phyloP scores from a whole-genome alignment of 1,140 invertebrate species.

The Telenomus remus region DNA sequence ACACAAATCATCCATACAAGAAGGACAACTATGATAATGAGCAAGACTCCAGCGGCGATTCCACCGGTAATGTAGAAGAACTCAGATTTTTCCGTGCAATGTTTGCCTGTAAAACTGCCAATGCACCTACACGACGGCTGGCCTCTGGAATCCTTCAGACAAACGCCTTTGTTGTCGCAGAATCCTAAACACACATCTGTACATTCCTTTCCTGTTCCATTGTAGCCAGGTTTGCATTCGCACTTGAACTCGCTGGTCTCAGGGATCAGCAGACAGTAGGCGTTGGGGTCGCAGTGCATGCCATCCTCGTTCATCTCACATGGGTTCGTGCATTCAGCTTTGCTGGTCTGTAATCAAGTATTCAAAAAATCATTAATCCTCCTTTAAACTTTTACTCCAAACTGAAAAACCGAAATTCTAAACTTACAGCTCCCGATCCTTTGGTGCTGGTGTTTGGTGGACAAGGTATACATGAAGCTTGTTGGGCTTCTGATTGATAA shows the following conservation, averaged over 20 bases:
- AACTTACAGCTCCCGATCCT: conserved; percentile 83
- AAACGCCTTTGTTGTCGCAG: conserved; percentile 94
- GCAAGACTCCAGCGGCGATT: conserved; percentile 91
- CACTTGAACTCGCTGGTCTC: conserved; percentile 93
- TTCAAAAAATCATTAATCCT: background rate
- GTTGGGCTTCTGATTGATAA: conserved; percentile 94
- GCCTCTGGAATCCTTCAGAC: conserved; percentile 88
- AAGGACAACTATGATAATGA: conserved; percentile 93
- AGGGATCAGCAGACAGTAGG: conserved; percentile 89
- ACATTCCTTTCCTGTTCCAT: conserved; percentile 89
- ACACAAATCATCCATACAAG: conserved; percentile 98
- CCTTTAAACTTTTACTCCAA: background rate
- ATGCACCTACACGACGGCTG: conserved; percentile 91
- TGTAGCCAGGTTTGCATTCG: conserved; percentile 95
- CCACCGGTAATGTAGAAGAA: conserved; percentile 96
- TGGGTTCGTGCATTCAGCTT: conserved; percentile 92
- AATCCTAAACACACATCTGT: conserved; percentile 90
- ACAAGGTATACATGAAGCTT: conserved; percentile 90
- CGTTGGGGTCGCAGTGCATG: conserved; percentile 91
- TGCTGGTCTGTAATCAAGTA: conserved; percentile 79
- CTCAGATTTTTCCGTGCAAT: conserved; percentile 92
- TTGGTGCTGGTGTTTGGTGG: conserved; percentile 95
- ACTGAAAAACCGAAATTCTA: conserved; percentile 2
- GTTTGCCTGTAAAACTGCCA: conserved; percentile 93
- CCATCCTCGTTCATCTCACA: conserved; percentile 90